Evolutionary conservation across 2,888 invertebrate genomes (phyloP), one percentile per base, ranked within the genome.

Genomic region (Pasiphila rectangulata): DNA sequence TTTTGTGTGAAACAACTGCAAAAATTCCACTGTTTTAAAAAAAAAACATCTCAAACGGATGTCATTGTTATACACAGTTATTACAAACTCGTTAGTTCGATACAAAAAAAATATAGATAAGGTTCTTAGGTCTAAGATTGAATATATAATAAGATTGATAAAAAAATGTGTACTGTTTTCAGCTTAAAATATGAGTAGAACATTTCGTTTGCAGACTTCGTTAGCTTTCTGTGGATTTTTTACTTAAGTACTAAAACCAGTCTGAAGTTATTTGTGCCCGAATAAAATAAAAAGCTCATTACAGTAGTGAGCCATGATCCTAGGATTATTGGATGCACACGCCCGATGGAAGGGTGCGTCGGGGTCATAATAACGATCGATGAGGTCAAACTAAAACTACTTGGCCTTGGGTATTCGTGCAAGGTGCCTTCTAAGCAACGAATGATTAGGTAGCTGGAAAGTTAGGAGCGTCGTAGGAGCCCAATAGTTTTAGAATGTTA

Each of bases 361-460:
- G 66, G 63, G 63, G 68, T 60, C 64, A 55, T 61, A 54, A 49
- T 53, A 51, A 56, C 72, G 75, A 82, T 84, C 83, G 77, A 83
- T 82, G 60, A 70, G 73, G 72, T 72, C 69, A 69, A 72, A 70
- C 68, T 64, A 56, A 63, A 60, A 57, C 55, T 66, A 17, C 32
- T 32, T 32, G 71, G 74, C 75, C 78, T 79, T 78, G 75, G 35
- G 30, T 36, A 25, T 37, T 45, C 40, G 30, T 36, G 37, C 27
- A 39, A 48, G 20, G 38, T 36, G 36, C 43, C 35, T 40, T 39
- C 44, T 40, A 44, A 40, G 19, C 40, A 21, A 37, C 36, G 24
- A 44, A 32, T 45, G 30, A 12, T 24, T 37, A 41, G 19, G 24
- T 36, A 19, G 16, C 32, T 29, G 4, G 21, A 13, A 38, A 30